Conservation (phyloP, 2,113 vertebrate genomes). For the Hemichromis elongatus region DNA sequence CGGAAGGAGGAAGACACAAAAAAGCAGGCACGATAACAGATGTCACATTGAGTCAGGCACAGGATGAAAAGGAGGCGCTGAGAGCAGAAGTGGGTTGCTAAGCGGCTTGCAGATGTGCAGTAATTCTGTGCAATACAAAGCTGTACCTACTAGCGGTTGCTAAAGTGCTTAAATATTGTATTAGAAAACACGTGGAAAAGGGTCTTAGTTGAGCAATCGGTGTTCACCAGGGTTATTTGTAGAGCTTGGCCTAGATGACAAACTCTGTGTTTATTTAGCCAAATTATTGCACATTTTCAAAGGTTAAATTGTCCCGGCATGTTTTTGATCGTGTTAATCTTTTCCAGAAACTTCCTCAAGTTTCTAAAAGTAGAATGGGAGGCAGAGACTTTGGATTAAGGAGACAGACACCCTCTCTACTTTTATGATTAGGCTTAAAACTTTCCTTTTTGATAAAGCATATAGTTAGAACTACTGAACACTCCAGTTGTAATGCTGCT, state of each 20-base stretch:
- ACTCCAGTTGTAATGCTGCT: neutral
- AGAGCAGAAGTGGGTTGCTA: neutral
- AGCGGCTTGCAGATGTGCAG: neutral
- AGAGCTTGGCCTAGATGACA: neutral
- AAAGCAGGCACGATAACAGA: neutral
- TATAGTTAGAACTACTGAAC: neutral
- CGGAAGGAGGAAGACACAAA: neutral
- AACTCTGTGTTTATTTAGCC: neutral
- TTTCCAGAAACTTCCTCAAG: neutral
- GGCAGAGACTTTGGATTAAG: neutral
- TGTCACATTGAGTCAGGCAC: neutral
- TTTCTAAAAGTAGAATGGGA: neutral
- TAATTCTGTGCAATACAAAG: neutral
- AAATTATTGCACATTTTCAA: neutral
- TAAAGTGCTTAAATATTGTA: neutral
- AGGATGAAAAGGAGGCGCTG: neutral
- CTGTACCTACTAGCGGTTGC: neutral
- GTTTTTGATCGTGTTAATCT: neutral
- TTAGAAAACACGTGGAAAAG: neutral
- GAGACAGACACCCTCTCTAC: neutral
- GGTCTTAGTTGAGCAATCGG: neutral
- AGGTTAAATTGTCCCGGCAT: neutral
- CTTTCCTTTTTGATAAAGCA: neutral
- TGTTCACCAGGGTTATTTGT: neutral
- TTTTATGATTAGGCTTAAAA: neutral